These are phyloP conservation scores for Cyclura pinguis DNA, from an alignment of 2,797 vertebrate species.

Conservation along the genomic window DNA sequence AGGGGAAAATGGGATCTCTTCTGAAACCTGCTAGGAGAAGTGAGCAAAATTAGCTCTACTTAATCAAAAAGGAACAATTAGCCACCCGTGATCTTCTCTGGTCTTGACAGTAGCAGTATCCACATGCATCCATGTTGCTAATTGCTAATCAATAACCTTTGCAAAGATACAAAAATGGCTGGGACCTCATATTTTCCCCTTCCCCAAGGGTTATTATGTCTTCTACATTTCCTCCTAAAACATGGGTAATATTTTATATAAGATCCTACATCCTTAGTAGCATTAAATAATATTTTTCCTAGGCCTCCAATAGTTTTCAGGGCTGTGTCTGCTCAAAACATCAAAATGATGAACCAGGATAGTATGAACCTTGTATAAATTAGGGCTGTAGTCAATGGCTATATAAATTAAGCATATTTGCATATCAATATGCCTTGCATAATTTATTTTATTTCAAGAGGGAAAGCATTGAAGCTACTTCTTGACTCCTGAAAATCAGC, in stretches of 20 bases:
- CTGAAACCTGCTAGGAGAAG: not conserved
- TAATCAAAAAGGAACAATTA: not conserved
- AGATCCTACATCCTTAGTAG: not conserved
- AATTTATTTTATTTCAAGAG: not conserved
- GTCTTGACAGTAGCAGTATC: not conserved
- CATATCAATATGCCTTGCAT: not conserved
- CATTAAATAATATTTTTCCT: not conserved
- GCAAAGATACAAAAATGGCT: not conserved
- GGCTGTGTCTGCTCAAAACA: not conserved
- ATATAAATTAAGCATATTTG: not conserved
- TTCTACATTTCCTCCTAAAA: not conserved
- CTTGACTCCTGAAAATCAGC: slow-evolving; percentile 3
- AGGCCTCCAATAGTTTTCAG: not conserved
- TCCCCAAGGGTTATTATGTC: not conserved
- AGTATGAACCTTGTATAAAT: not conserved
- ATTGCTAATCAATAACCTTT: not conserved
- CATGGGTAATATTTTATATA: not conserved
- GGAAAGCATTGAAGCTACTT: not conserved
- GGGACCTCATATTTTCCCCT: not conserved
- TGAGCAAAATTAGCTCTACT: not conserved
- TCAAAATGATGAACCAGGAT: not conserved
- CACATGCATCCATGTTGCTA: not conserved
- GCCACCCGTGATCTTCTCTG: not conserved
- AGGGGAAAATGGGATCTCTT: not conserved
- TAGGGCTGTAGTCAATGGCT: not conserved